A percentile compares a stretch with the other conserved stretches of the same genome.
Conservation (phyloP, 2,113 vertebrate species). For the Gallinago undulata region DNA sequence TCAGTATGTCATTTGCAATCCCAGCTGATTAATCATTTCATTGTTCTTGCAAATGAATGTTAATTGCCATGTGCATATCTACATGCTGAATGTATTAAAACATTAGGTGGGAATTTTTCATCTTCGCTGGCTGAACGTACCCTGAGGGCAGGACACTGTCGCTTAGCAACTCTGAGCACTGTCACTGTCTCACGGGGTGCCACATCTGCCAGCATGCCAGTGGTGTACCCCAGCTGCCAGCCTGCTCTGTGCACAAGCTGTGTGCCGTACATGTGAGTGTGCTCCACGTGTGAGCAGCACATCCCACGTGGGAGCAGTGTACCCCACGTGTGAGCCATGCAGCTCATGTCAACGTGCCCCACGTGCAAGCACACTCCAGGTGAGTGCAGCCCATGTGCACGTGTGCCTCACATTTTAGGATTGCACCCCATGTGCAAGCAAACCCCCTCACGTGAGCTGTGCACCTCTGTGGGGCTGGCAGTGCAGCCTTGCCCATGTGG, state of each 20-base stretch:
- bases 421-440: rapidly evolving
- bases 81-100: not conserved
- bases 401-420: rapidly evolving
- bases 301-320: not conserved
- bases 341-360: rapidly evolving
- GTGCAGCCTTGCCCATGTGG: rapidly evolving
- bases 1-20: not conserved
- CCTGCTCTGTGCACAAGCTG: rapidly evolving
- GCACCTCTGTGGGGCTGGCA: no score
- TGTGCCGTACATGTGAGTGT: rapidly evolving
- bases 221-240: rapidly evolving
- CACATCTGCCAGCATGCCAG: not conserved
- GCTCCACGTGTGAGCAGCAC: not conserved
- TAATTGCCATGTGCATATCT: not conserved
- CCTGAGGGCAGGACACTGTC: not conserved
- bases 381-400: rapidly evolving
- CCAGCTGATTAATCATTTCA: slow-evolving; percentile 23
- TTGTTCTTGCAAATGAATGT: not conserved
- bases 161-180: not conserved
- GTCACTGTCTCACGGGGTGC: not conserved
- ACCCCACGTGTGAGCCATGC: not conserved
- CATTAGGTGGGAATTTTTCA: not conserved
- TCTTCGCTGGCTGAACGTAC: not conserved
- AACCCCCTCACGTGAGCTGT: rapidly evolving
- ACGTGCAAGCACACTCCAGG: rapidly evolving